Conservation (phyloP, 2,888 invertebrate species). For the Lapara coniferarum region DNA sequence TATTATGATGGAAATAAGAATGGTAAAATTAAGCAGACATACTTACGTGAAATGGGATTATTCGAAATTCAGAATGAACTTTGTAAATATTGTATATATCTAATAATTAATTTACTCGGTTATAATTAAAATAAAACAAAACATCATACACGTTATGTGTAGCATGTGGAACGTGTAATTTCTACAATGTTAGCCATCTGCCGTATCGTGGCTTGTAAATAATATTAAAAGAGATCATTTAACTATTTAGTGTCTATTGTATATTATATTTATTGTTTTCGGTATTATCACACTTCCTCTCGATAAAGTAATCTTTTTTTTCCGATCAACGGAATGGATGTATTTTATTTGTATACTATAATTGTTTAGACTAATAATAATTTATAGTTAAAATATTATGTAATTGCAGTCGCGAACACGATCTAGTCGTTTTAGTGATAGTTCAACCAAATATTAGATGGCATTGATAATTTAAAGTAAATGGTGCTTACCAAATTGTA, state of each 20-base stretch:
- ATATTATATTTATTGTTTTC: not conserved
- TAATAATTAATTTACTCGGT: not conserved
- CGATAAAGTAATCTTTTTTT: not conserved
- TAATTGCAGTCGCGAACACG: not conserved
- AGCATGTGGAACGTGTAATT: not conserved
- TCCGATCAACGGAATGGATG: not conserved
- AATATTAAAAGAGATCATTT: not conserved
- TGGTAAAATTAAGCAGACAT: not conserved
- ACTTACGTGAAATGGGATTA: not conserved
- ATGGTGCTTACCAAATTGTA: conserved; percentile 5
- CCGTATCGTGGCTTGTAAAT: conserved; percentile 1
- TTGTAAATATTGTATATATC: conserved; percentile 12
- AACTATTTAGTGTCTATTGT: not conserved
- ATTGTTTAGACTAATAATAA: conserved; percentile 11
- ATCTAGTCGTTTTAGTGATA: conserved; percentile 22
- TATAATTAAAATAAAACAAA: not conserved
- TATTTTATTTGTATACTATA: conserved; percentile 2
- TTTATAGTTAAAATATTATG: conserved; percentile 5
- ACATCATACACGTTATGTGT: not conserved
- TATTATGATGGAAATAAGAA: not conserved
- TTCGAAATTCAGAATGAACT: not conserved
- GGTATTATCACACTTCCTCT: not conserved
- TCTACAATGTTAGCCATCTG: not conserved
- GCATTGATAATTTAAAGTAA: not conserved
- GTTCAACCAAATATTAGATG: conserved; percentile 16